Evolutionary conservation across 2,888 invertebrate species (phyloP).

Genomic region (Dynastes hyllus): DNA sequence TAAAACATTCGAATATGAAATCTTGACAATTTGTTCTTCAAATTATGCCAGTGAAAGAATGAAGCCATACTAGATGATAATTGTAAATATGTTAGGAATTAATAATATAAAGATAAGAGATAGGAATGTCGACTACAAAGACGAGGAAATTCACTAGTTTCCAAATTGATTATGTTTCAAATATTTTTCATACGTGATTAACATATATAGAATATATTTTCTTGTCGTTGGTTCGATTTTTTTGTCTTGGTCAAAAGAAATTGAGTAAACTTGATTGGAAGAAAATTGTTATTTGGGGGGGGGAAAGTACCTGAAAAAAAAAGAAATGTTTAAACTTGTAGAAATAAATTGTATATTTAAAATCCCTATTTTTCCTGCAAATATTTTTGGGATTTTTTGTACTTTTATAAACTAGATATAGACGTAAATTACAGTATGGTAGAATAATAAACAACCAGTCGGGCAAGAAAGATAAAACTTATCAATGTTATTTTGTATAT

Average conservation of each 20-base stretch:
- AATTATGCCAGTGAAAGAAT: constrained; percentile 38
- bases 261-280: constrained; percentile 35
- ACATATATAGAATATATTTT: constrained; percentile 19
- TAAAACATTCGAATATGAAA: neutral
- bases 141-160: constrained; percentile 25
- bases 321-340: constrained; percentile 47
- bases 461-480: constrained; percentile 53
- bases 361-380: constrained; percentile 68
- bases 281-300: constrained; percentile 52
- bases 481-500: constrained; percentile 62
- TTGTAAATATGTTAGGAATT: constrained; percentile 29
- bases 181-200: constrained; percentile 5
- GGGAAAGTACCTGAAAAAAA: constrained; percentile 50
- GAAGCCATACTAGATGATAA: constrained; percentile 43
- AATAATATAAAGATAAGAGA: constrained; percentile 5
- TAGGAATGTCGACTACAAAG: neutral
- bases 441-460: constrained; percentile 55
- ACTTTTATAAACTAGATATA: constrained; percentile 66
- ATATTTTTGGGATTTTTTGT: constrained; percentile 69
- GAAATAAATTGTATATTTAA: constrained; percentile 53
- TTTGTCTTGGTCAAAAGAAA: constrained; percentile 14
- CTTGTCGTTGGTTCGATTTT: constrained; percentile 27
- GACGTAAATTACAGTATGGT: constrained; percentile 49
- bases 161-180: constrained; percentile 7
- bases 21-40: constrained; percentile 25